These are phyloP conservation scores for Periophthalmus modestus DNA, from an alignment of 2,113 vertebrate species.

Conservation along the genomic window DNA sequence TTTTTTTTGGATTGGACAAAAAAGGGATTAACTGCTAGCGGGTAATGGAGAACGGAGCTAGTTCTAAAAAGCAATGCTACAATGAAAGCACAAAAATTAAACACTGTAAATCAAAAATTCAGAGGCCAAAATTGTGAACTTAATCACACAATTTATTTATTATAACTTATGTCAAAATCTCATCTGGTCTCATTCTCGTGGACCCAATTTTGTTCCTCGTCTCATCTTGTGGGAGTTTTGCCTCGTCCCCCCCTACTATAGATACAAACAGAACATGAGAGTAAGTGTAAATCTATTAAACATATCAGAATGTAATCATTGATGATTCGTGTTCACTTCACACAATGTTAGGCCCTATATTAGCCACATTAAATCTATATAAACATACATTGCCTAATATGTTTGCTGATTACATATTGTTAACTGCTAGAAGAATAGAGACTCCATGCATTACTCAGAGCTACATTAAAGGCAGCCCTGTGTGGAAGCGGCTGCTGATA, in stretches of 20 bases:
- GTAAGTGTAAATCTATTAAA: background rate
- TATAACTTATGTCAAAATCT: no score
- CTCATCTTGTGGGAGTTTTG: no score
- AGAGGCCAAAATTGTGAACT: no score
- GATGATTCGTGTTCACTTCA: background rate
- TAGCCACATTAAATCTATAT: background rate
- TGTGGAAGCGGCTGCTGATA: constrained; percentile 21
- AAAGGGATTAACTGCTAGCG: no score
- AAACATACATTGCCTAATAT: background rate
- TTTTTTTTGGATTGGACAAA: no score
- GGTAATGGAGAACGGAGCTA: no score
- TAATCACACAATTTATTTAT: no score
- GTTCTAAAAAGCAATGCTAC: no score
- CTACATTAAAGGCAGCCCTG: constrained; percentile 17
- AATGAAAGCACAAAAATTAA: no score
- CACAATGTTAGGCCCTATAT: background rate
- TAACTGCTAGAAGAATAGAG: constrained; percentile 34
- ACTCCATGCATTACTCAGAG: constrained; percentile 13
- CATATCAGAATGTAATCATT: background rate
- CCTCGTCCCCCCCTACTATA: background rate
- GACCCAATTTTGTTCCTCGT: no score
- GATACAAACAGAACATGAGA: background rate
- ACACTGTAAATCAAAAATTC: no score
- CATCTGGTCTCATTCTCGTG: no score
- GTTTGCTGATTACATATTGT: constrained; percentile 10